Conservation (phyloP, 2,113 vertebrate species). For the Chaenogobius annularis region DNA sequence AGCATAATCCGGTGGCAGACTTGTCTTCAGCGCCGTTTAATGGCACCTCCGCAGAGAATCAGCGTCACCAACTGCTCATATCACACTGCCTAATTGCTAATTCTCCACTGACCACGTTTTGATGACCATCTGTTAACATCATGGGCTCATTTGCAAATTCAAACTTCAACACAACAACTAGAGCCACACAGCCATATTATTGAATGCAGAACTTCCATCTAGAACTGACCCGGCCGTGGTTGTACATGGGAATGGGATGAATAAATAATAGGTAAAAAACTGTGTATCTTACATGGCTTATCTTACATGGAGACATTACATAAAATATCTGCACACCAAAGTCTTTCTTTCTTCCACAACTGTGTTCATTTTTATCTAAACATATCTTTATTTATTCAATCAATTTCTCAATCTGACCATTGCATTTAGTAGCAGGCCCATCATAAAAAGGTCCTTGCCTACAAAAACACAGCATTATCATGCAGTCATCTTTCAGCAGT, state of each 20-base stretch:
- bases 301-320: background rate
- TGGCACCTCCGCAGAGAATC: slow-evolving; percentile 8
- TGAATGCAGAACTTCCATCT: background rate
- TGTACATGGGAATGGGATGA: no score
- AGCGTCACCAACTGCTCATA: slow-evolving; percentile 9
- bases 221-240: background rate
- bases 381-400: background rate
- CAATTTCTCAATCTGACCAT: background rate
- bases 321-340: background rate
- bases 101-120: slow-evolving; percentile 6
- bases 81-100: slow-evolving; percentile 10
- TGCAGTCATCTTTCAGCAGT: slow-evolving; percentile 34
- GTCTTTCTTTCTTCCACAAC: no score
- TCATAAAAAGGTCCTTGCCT: background rate
- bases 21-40: slow-evolving; percentile 2
- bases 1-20: background rate
- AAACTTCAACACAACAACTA: slow-evolving; percentile 2
- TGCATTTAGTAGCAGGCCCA: background rate
- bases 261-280: no score
- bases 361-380: no score
- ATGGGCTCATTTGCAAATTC: slow-evolving; percentile 8
- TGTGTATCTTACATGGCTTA: background rate
- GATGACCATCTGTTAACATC: slow-evolving; percentile 9
- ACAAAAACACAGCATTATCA: slow-evolving; percentile 17
- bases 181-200: background rate